Base-by-base conservation (phyloP, 2,888 invertebrate genomes). In the Eurytoma adleriae region DNA sequence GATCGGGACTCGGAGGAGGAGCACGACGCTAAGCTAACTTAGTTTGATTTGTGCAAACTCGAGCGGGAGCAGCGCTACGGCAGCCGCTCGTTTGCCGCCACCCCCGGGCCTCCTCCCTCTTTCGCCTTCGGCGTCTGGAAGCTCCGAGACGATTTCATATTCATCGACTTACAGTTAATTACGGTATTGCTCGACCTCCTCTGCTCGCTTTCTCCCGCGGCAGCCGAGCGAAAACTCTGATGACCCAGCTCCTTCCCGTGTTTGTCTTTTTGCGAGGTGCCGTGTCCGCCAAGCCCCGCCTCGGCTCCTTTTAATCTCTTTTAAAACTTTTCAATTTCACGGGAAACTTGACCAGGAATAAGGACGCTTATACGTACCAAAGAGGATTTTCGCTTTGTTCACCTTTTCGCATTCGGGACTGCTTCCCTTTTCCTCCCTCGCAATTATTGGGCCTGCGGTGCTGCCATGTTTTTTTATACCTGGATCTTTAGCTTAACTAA, bases 151-250 rank as follows among this genome's bases (percentile, higher is more conserved):
- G 74, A 78, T 81, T 78, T 81, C 78, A 78, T 81, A 81, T 81
- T 81, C 81, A 81, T 81, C 78, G 81, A 78, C 81, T 81, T 74
- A 74, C 81, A 71, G 70, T 81, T 81, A 78, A 81, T 81, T 81
- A 78, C 61, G 70, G 67, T 75, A 78, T 75, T 70, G 56, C 54
- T 56, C 67, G 62, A 79, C 30, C 61, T 24, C 16, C 20, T 30
- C 40, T 30, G n/a, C 56, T 3, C n/a, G n/a, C 52, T 56, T 24
- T 20, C 67, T 52, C 72, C 48, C 40, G 27, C 20, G 24, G 64
- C 59, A 18, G 14, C 54, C 27, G 18, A 30, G 57, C 57, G 40
- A 78, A 69, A 74, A 79, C 68, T 69, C 62, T 80, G 69, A 80
- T 71, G 76, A 80, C 72, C 80, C 61, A 76, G 80, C 80, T 72